Base-by-base conservation (phyloP, 2,888 invertebrate genomes). In the Agonopterix subpropinquella region DNA sequence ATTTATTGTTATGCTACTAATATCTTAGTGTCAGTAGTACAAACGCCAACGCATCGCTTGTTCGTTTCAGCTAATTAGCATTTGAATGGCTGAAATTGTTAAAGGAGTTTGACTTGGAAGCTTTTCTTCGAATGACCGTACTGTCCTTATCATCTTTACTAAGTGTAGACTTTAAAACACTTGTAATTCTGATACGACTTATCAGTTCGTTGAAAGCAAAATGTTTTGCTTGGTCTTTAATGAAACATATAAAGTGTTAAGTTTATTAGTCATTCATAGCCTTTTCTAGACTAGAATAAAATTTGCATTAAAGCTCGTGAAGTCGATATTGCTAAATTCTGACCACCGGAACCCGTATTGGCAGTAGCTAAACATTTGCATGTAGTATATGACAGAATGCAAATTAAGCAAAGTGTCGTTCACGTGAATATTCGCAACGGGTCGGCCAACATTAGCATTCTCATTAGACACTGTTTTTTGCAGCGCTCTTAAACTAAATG, bases 1-100 rank as follows among this genome's bases (percentile, higher is more conserved):
- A 80, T 83, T 84, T 85, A 84, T 85, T 78, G 79, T 82, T 69
- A 73, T 70, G 84, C 84, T 83, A 86, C 85, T 77, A 74, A 77
- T 71, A 79, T 67, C 69, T 69, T 61, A 63, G 65, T 64, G 66
- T 68, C 72, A 64, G 75, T 70, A 77, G 76, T 65, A 64, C 67
- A 56, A 59, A 77, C 77, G 71, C 80, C 78, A 76, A 81, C 79
- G 76, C 75, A 57, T 56, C 45, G 53, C 44, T 54, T 64, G 67
- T 36, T 13, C 11, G 43, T 13, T 80, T 80, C 75, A 67, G 77
- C 65, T 77, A 73, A 83, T 82, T 77, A 78, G 64, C 79, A 79
- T 82, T 63, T 75, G 68, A 82, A 79, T 76, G 67, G 65, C 49
- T 54, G 47, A 55, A 55, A 52, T 44, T 36, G 36, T 43, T 44